A percentile compares a stretch with the other conserved stretches of the same genome.
Evolutionary conservation across 2,797 vertebrate species (phyloP).

Genomic region (Lacerta agilis): DNA sequence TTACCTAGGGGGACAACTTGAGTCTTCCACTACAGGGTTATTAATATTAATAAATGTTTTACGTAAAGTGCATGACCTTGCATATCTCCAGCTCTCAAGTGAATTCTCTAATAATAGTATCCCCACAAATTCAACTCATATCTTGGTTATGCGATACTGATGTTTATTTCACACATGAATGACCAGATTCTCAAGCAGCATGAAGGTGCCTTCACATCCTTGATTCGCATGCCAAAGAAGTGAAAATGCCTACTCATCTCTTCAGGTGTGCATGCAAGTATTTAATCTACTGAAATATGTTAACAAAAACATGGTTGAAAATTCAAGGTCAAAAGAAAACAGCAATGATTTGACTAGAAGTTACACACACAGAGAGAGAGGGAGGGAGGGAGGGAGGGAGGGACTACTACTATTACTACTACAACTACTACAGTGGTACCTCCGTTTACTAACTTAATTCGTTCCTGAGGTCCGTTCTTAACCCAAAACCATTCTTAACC

Average conservation of each 20-base stretch:
- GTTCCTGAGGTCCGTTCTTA: too few species aligned
- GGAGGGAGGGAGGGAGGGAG: too few species aligned
- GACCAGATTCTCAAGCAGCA: slow-evolving; percentile 13
- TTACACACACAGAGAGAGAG: too few species aligned
- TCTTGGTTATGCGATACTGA: slow-evolving; percentile 6
- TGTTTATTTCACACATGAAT: slow-evolving; percentile 25
- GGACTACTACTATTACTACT: too few species aligned
- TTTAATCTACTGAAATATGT: not conserved
- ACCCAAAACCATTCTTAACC: too few species aligned
- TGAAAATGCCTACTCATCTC: slow-evolving; percentile 8
- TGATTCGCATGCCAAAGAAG: not conserved
- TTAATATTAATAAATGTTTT: slow-evolving; percentile 27
- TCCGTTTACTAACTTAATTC: too few species aligned
- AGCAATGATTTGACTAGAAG: not conserved
- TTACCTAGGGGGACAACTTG: not conserved
- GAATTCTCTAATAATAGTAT: slow-evolving; percentile 6
- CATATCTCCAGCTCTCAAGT: not conserved
- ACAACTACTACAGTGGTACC: too few species aligned
- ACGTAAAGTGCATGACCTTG: not conserved
- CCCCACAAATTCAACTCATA: not conserved
- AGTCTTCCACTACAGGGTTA: not conserved
- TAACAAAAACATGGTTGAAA: not conserved
- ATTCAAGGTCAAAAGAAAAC: not conserved
- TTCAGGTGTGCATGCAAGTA: not conserved
- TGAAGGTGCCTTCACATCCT: slow-evolving; percentile 8